These are phyloP conservation scores for Drosophila ohnishii DNA, from an alignment of 1,140 invertebrate species.

Conservation along the genomic window DNA sequence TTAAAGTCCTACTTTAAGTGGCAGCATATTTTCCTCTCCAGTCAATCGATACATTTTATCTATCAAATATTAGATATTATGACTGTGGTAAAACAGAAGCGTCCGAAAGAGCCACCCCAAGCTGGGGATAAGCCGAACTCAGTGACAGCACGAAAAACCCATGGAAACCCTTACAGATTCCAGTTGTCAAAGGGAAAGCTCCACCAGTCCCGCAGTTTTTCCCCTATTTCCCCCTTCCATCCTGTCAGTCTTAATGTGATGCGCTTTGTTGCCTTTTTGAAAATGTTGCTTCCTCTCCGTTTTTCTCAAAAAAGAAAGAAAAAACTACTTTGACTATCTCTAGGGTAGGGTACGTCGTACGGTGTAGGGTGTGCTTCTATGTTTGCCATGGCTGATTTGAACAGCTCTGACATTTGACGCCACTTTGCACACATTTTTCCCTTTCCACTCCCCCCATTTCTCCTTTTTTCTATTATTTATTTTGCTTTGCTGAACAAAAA, in stretches of 20 bases:
- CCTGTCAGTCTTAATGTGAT: constrained; percentile 69
- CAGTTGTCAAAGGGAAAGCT: constrained; percentile 30
- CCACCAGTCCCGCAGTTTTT: constrained; percentile 7
- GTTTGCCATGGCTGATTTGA: constrained; percentile 68
- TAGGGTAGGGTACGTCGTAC: neutral
- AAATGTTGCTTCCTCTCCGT: constrained; percentile 57
- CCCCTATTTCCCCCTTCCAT: constrained; percentile 13
- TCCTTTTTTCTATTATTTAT: constrained; percentile 39
- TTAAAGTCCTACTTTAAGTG: neutral
- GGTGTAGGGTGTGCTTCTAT: constrained; percentile 18
- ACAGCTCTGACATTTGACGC: constrained; percentile 77
- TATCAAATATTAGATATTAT: constrained; percentile 27
- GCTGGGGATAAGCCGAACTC: constrained; percentile 14
- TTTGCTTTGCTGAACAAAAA: constrained; percentile 40
- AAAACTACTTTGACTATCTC: constrained; percentile 42
- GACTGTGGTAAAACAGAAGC: constrained; percentile 2
- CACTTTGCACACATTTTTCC: constrained; percentile 57
- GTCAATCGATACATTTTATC: constrained; percentile 2
- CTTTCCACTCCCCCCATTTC: constrained; percentile 11
- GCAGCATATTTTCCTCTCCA: neutral
- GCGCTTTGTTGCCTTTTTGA: constrained; percentile 74
- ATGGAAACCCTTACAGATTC: constrained; percentile 17
- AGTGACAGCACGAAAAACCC: constrained; percentile 11
- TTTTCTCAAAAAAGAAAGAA: constrained; percentile 1
- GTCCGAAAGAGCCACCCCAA: constrained; percentile 4